Conservation (phyloP, 2,797 vertebrate genomes). For the Balearica regulorum region DNA sequence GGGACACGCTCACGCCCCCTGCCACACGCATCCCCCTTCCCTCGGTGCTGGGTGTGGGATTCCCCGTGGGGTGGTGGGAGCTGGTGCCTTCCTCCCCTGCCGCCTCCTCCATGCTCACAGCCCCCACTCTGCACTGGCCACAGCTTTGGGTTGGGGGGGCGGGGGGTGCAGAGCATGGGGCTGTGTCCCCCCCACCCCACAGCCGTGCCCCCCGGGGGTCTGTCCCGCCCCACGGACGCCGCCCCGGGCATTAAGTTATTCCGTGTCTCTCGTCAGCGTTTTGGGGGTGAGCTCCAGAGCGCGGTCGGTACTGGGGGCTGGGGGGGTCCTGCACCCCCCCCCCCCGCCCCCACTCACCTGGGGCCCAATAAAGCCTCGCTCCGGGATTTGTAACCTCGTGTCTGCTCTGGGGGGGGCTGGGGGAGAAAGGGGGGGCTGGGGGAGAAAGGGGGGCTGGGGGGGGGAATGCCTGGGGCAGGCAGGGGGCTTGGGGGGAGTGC, state of each 20-base stretch:
- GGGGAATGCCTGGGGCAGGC: background rate
- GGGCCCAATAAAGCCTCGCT: constrained; percentile 1
- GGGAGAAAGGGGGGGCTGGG: too few relatives aligned
- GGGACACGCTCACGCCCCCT: background rate
- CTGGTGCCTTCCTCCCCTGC: background rate
- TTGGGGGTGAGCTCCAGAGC: background rate
- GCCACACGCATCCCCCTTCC: too few relatives aligned
- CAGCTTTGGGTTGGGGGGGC: background rate
- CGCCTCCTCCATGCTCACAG: background rate
- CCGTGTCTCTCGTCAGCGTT: background rate
- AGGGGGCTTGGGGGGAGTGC: background rate
- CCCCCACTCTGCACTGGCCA: fast-evolving
- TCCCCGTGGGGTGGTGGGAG: background rate
- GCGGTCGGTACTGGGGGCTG: background rate
- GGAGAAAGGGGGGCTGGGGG: background rate
- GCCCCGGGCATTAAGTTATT: background rate
- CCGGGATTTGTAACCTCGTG: background rate
- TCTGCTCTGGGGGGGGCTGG: too few relatives aligned
- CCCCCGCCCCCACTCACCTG: background rate
- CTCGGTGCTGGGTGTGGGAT: background rate
- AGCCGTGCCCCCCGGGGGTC: background rate
- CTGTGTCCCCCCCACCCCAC: background rate
- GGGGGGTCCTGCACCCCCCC: background rate
- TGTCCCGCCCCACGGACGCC: background rate
- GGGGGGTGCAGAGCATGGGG: background rate